Evolutionary conservation across 2,797 vertebrate genomes (phyloP).

Genomic region (Poeciliopsis infans): DNA sequence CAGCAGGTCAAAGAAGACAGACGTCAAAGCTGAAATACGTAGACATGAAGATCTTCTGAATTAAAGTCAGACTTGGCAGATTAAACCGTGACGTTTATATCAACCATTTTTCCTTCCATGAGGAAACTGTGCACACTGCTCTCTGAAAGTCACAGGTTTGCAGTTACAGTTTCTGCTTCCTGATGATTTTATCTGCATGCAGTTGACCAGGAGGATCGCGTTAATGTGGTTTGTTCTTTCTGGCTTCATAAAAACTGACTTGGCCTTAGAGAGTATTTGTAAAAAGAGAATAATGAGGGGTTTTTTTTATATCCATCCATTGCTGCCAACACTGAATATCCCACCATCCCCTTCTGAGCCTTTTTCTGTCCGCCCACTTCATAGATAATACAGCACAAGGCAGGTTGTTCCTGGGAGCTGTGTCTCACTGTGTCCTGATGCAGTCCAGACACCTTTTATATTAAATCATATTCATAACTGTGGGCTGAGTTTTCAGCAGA

Average conservation of each 20-base stretch:
- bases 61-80: background rate
- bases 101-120: background rate
- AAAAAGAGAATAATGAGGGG: background rate
- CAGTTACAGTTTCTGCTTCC: background rate
- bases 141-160: background rate
- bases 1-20: constrained; percentile 9
- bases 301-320: background rate
- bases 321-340: background rate
- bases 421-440: constrained; percentile 32
- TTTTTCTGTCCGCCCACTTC: background rate
- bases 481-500: constrained; percentile 2
- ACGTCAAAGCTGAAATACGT: constrained; percentile 24
- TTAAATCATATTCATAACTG: constrained; percentile 32
- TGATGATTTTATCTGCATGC: background rate
- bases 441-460: constrained; percentile 32
- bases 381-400: constrained; percentile 21
- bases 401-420: constrained; percentile 44
- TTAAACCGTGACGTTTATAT: background rate
- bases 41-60: background rate
- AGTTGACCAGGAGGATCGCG: background rate
- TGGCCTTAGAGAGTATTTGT: background rate
- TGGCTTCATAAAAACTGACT: constrained; percentile 20
- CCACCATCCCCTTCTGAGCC: background rate
- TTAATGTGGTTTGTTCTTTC: constrained; percentile 14
- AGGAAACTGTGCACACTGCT: background rate